Evolutionary conservation across 2,113 vertebrate species (phyloP), one percentile per base, ranked within the genome.

Genomic region (Apistogramma diplotaenia): DNA sequence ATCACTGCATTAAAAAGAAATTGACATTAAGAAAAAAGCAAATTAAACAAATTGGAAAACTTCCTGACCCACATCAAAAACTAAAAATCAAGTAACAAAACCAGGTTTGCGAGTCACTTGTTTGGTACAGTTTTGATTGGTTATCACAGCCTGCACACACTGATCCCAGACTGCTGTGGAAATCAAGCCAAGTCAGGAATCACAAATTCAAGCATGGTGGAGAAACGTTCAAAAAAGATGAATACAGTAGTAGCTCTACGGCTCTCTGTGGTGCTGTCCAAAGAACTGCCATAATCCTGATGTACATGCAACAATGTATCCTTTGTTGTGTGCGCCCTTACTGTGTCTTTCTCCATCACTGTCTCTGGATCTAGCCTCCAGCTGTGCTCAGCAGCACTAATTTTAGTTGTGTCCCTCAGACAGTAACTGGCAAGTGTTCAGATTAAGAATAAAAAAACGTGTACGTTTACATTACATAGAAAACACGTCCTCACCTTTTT

Each of bases 401-500:
- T 46, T 65, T 1, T 25, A 67, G 25, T 19, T 27, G 40, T 8
- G 46, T 19, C 40, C 7, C 62, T 40, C 18, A 27, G 25, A 27
- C 40, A 67, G 23, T 27, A 31, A 27, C 8, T n/a, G 10, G 46
- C 25, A 70, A 27, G 37, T 11, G 23, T 46, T 19, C 27, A 18
- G 16, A 15, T 16, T 46, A 6, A 16, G 15, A 46, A 46, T 2
- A 46, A 16, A 16, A 16, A 35, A 37, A 75, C 40, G 19, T 21
- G 46, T 21, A 29, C 12, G 9, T 53, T 8, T 15, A 9, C 21
- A 35, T 49, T 8, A 19, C 16, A 19, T 51, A 27, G 11, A 3
- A 35, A 59, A 18, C 71, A 25, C 3, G 12, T 53, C 2, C 35
- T 73, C 88, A 98, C 98, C 97, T 99, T 99, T 94, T 99, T 99